Evolutionary conservation across 2,888 invertebrate genomes (phyloP).

Genomic region (Rambutsinella grinnellia): DNA sequence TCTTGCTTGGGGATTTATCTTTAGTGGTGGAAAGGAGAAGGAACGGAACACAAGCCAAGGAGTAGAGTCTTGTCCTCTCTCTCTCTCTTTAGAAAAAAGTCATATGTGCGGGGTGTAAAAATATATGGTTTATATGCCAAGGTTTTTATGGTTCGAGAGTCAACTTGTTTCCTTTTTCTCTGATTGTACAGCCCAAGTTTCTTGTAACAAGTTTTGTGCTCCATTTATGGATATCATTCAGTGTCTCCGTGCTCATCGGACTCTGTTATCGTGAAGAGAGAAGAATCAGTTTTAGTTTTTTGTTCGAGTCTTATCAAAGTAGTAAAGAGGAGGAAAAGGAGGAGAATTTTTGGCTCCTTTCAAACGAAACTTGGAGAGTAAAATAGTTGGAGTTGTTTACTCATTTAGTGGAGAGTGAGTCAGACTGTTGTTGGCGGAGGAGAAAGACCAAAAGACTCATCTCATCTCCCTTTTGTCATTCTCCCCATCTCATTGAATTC

Average conservation of each 20-base stretch:
- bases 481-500: conserved; percentile 53
- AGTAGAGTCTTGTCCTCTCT: conserved; percentile 24
- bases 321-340: too few relatives aligned
- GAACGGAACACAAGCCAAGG: conserved; percentile 1
- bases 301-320: conserved; percentile 26
- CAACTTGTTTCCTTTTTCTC: conserved; percentile 46
- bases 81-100: neutral
- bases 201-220: too few relatives aligned
- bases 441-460: conserved; percentile 40
- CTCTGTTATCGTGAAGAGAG: conserved; percentile 8
- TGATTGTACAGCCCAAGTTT: too few relatives aligned
- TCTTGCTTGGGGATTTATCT: conserved; percentile 53
- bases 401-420: conserved; percentile 1
- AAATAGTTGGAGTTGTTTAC: too few relatives aligned
- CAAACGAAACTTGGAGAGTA: too few relatives aligned
- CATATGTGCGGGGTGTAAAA: too few relatives aligned
- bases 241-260: conserved; percentile 1
- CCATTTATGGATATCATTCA: conserved; percentile 35
- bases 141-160: conserved; percentile 41
- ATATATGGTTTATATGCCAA: too few relatives aligned
- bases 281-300: conserved; percentile 20
- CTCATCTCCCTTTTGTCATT: conserved; percentile 37
- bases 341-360: conserved; percentile 46
- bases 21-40: conserved; percentile 29
- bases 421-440: conserved; percentile 11